Percentiles rank a stretch among this genome's conserved stretches.
These are phyloP conservation scores for Apocrypta bakeri DNA, from an alignment of 1,140 invertebrate genomes.

Conservation along the genomic window DNA sequence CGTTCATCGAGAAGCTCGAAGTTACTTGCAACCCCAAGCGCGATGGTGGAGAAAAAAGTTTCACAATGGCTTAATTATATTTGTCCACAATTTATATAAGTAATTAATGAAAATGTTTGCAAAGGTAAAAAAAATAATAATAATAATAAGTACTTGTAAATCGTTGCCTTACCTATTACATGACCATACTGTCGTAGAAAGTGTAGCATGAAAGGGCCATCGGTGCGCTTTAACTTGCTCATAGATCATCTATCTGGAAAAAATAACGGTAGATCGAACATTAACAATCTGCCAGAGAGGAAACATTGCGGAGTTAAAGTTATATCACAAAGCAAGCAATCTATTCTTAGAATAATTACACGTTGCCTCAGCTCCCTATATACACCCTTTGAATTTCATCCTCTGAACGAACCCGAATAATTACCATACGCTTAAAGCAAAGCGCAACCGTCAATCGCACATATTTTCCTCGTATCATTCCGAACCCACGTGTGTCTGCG, in stretches of 20 bases:
- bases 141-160: too few relatives aligned
- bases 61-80: too few relatives aligned
- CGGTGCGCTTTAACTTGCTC: neutral
- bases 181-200: neutral
- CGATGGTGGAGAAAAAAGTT: too few relatives aligned
- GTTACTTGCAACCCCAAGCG: too few relatives aligned
- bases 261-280: neutral
- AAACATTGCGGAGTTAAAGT: neutral
- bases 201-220: neutral
- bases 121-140: too few relatives aligned
- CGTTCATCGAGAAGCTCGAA: too few relatives aligned
- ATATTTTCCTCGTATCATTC: constrained; percentile 6
- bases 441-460: neutral
- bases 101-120: too few relatives aligned
- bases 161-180: neutral
- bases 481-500: constrained; percentile 4
- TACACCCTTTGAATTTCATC: neutral
- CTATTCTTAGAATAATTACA: neutral
- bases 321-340: neutral
- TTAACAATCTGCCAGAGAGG: too few relatives aligned
- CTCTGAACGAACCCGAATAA: neutral
- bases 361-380: neutral
- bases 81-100: too few relatives aligned
- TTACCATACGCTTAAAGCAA: neutral
- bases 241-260: neutral